phyloP scores from a whole-genome alignment of 2,113 vertebrate species.

The Plestiodon gilberti region DNA sequence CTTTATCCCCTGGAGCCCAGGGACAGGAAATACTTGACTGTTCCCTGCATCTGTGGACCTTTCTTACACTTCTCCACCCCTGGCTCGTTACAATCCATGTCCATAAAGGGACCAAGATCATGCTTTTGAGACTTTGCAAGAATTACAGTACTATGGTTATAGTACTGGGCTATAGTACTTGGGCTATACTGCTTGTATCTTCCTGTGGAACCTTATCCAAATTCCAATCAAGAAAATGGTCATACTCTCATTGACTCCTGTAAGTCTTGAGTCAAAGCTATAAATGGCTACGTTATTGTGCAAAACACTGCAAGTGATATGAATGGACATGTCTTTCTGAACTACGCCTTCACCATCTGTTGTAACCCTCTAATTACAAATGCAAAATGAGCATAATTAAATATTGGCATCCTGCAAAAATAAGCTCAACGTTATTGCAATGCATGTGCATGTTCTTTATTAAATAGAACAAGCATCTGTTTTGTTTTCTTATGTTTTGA shows the following conservation, averaged over 20 bases:
- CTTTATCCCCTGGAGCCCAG: not conserved
- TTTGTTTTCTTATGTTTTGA: constrained; percentile 72
- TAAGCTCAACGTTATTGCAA: constrained; percentile 67
- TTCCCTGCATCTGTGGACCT: not conserved
- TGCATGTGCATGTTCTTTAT: constrained; percentile 71
- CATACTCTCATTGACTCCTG: rapidly evolving
- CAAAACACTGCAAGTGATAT: constrained; percentile 51
- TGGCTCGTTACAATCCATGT: too few species aligned
- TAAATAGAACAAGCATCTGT: constrained; percentile 74
- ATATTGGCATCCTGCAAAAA: constrained; percentile 71
- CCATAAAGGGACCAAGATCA: not conserved
- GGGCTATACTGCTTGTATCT: not conserved
- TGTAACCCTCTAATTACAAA: constrained; percentile 73
- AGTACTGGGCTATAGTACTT: not conserved
- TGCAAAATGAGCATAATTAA: constrained; percentile 76
- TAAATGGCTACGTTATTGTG: constrained; percentile 40
- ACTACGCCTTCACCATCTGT: constrained; percentile 66
- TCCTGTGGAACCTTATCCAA: not conserved
- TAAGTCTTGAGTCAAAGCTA: constrained; percentile 43
- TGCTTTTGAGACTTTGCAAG: too few species aligned
- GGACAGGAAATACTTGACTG: not conserved
- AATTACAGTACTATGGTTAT: not conserved
- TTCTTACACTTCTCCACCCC: not conserved
- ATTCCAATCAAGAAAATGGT: not conserved
- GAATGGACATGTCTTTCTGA: constrained; percentile 63